phyloP scores from a whole-genome alignment of 1,140 invertebrate genomes.

The Anagrus nilaparvatae region DNA sequence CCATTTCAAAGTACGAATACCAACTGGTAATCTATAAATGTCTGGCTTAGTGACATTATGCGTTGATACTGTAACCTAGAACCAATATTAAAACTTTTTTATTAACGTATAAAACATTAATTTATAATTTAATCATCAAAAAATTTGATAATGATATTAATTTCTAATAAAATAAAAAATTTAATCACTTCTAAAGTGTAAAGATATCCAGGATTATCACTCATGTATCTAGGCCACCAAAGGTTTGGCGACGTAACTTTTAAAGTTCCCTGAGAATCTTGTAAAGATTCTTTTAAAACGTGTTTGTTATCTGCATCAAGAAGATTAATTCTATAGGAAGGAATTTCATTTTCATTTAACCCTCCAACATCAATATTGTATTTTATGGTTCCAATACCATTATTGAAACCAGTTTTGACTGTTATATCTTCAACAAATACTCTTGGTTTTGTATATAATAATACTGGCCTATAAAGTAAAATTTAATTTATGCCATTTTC shows the following conservation, averaged over 20 bases:
- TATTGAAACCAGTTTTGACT: conserved; percentile 57
- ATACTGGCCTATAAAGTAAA: conserved; percentile 49
- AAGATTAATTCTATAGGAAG: conserved; percentile 38
- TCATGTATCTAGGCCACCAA: conserved; percentile 92
- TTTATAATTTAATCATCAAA: conserved; percentile 14
- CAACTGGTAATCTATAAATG: conserved; percentile 73
- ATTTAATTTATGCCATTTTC: neutral
- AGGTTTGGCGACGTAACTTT: conserved; percentile 61
- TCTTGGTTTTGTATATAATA: conserved; percentile 75
- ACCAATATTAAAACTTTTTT: too few relatives aligned
- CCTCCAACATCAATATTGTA: conserved; percentile 38
- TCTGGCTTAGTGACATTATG: conserved; percentile 48
- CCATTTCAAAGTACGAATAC: conserved; percentile 74
- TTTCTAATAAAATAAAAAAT: neutral
- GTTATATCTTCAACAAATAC: conserved; percentile 77
- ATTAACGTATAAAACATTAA: neutral
- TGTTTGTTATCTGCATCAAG: conserved; percentile 43
- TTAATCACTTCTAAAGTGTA: conserved; percentile 63
- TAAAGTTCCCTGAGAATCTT: conserved; percentile 44
- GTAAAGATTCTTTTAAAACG: conserved; percentile 36
- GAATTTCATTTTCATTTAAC: conserved; percentile 24
- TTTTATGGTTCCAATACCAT: conserved; percentile 43
- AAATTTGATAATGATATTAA: neutral
- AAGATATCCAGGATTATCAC: conserved; percentile 68
- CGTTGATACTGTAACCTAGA: conserved; percentile 45